Evolutionary conservation across 2,797 vertebrate species (phyloP).

Genomic region (Todus mexicanus): DNA sequence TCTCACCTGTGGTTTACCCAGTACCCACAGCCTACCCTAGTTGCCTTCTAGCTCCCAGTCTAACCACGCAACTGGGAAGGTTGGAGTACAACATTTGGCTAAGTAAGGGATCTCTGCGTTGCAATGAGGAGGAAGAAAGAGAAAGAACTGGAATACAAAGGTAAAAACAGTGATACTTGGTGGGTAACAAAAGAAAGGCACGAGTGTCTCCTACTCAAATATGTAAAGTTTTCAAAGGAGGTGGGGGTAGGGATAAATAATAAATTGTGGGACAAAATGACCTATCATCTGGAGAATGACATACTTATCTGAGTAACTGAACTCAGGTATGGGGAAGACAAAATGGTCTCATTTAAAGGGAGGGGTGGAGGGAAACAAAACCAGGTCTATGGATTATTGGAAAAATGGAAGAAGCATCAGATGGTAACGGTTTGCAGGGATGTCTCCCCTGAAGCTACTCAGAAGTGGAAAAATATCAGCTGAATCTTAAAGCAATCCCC

Average conservation of each 20-base stretch:
- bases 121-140: not conserved
- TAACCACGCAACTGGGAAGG: not conserved
- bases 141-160: not conserved
- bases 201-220: not conserved
- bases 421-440: conserved; percentile 18
- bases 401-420: conserved; percentile 38
- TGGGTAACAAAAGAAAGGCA: not conserved
- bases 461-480: conserved; percentile 5
- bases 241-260: rapidly evolving
- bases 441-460: conserved; percentile 30
- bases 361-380: not conserved
- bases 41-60: rapidly evolving
- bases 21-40: not conserved
- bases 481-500: conserved; percentile 17
- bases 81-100: not conserved
- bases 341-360: not conserved
- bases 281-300: not conserved
- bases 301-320: not conserved
- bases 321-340: not conserved
- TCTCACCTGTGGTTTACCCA: not conserved
- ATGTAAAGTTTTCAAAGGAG: not conserved
- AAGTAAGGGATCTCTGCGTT: not conserved
- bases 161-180: not conserved
- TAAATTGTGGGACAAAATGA: not conserved
- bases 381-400: conserved; percentile 19